phyloP scores from a whole-genome alignment of 2,113 vertebrate species.

The Pachyramphus minor region DNA sequence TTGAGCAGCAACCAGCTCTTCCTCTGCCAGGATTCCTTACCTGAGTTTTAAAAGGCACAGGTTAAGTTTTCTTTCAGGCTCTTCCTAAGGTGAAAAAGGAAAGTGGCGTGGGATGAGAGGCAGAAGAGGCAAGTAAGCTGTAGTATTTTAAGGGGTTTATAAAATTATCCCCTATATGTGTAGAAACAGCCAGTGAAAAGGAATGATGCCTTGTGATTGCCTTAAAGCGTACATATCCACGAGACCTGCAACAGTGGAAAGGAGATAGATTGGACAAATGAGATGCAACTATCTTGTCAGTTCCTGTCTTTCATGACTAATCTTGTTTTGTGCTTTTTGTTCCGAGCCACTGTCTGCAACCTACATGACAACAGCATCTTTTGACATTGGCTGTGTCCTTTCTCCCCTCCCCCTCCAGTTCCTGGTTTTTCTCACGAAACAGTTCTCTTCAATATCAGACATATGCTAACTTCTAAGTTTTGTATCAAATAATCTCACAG shows the following conservation, averaged over 20 bases:
- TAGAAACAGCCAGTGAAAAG: neutral
- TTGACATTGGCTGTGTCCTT: neutral
- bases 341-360: neutral
- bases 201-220: neutral
- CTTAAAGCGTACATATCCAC: neutral
- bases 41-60: neutral
- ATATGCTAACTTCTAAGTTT: conserved; percentile 1
- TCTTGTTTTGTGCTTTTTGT: neutral
- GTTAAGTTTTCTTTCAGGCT: neutral
- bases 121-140: neutral
- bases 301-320: neutral
- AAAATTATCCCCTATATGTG: neutral
- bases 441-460: neutral
- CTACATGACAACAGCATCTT: neutral
- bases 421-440: neutral
- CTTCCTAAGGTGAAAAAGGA: neutral
- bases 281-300: neutral
- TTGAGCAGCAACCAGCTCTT: neutral
- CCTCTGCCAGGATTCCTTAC: neutral
- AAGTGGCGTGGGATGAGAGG: neutral
- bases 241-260: neutral
- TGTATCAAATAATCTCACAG: conserved; percentile 20
- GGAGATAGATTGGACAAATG: neutral
- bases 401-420: neutral
- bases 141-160: neutral